phyloP scores from a whole-genome alignment of 2,113 vertebrate genomes.

The Mobula birostris region DNA sequence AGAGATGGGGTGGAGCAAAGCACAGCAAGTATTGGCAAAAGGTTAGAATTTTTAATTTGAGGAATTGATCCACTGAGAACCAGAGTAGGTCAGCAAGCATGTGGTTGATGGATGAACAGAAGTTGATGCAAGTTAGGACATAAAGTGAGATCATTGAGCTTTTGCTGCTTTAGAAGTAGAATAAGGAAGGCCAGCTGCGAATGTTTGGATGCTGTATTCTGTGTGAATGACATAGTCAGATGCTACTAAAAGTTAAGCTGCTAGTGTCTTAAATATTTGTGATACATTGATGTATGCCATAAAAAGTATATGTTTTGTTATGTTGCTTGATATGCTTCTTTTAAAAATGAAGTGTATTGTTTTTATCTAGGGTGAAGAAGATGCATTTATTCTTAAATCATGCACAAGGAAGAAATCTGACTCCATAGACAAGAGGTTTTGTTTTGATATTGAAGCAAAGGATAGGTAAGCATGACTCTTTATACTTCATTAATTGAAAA shows the following conservation, averaged over 20 bases:
- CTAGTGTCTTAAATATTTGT: neutral
- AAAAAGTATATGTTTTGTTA: too few species aligned
- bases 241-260: neutral
- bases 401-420: conserved; percentile 80
- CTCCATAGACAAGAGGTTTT: conserved; percentile 82
- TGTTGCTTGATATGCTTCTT: neutral
- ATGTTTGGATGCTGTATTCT: neutral
- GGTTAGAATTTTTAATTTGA: too few species aligned
- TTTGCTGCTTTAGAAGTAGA: too few species aligned
- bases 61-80: too few species aligned
- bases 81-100: too few species aligned
- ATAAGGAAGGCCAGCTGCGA: too few species aligned
- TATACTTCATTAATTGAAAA: neutral
- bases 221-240: neutral
- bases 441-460: conserved; percentile 85
- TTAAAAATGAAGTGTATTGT: neutral
- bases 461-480: conserved; percentile 67
- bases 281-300: neutral
- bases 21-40: too few species aligned
- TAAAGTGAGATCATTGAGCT: too few species aligned
- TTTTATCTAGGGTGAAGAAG: conserved; percentile 72
- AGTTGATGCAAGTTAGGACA: too few species aligned
- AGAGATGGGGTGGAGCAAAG: too few species aligned
- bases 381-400: conserved; percentile 73
- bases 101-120: too few species aligned